A percentile compares a stretch with the other conserved stretches of the same genome.
phyloP scores from a whole-genome alignment of 2,888 invertebrate genomes.

The Encarsia formosa region DNA sequence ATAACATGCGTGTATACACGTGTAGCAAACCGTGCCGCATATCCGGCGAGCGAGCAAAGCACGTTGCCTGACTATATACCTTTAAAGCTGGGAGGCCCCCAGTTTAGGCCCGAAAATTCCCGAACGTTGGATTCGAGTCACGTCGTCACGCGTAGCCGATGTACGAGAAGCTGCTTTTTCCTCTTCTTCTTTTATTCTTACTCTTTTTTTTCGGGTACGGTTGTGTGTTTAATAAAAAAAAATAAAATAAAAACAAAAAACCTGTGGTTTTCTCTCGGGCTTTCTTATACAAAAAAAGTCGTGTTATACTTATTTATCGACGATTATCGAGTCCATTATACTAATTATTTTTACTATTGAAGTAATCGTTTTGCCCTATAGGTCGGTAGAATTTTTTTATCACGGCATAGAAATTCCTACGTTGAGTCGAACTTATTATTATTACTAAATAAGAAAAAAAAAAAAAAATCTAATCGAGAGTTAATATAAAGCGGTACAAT shows the following conservation, averaged over 20 bases:
- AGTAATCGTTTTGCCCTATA: conserved; percentile 15
- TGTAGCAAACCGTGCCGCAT: conserved; percentile 17
- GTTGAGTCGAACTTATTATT: no score
- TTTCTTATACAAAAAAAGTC: no score
- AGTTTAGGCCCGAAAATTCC: conserved; percentile 30
- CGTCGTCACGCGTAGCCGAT: conserved; percentile 18
- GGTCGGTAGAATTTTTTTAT: no score
- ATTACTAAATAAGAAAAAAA: no score
- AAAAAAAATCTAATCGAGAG: no score
- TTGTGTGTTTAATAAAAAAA: conserved; percentile 6
- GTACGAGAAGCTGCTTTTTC: conserved; percentile 15
- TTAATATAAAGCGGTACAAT: no score
- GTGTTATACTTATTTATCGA: neutral
- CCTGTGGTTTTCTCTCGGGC: neutral
- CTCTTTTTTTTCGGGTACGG: neutral
- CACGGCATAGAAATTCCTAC: no score
- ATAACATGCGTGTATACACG: neutral
- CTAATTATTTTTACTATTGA: conserved; percentile 11
- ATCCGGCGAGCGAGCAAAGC: no score
- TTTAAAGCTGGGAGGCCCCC: no score
- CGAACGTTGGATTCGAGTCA: conserved; percentile 32
- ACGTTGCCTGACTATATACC: no score
- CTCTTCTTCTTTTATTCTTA: neutral
- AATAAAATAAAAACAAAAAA: neutral
- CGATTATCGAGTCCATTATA: neutral